Evolutionary conservation across 2,113 vertebrate genomes (phyloP), one percentile per base, ranked within the genome.

Genomic region (Mugil cephalus): DNA sequence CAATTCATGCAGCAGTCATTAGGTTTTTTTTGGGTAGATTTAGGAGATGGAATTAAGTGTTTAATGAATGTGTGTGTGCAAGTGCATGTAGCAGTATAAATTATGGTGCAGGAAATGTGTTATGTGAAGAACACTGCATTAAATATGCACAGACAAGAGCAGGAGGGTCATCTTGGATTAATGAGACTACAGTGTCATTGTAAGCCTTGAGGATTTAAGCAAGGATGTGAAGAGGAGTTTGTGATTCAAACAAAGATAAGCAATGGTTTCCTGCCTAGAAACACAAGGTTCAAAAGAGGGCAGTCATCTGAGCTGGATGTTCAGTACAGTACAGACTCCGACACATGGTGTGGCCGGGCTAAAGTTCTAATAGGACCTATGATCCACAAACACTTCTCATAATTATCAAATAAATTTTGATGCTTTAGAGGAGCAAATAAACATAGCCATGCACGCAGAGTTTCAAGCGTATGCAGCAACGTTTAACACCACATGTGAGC

Each of bases 1-100:
- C 83, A 87, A 81, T 80, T 75, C 89, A 92, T 91, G 90, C 89
- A 90, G 52, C 64, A 83, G 63, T 74, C 62, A 64, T 83, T 52
- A 73, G 56, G 40, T 71, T 53, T 55, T 53, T 55, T 74, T 74
- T 77, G 58, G 70, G 47, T 24, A 63, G 69, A n/a, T 77, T 79
- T 68, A 73, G 51, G 80, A 9, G 69, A 82, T 77, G 15, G 36
- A 71, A 79, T 52, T 55, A 9, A 45, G 70, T 74, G 39, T 74
- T 53, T 38, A 51, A 75, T 47, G 40, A 66, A 62, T 80, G 53
- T 88, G 82, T 86, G 48, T 72, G 82, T 88, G 83, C 76, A 85
- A 67, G 59, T 76, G 75, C 55, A 82, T 58, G 52, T 79, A 78
- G 75, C 54, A 55, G 58, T 54, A 12, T 61, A 66, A 64, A 82